A percentile compares a stretch with the other conserved stretches of the same genome.
These are phyloP conservation scores for Protobothrops flavoviridis DNA, from an alignment of 2,113 vertebrate species.

Conservation along the genomic window DNA sequence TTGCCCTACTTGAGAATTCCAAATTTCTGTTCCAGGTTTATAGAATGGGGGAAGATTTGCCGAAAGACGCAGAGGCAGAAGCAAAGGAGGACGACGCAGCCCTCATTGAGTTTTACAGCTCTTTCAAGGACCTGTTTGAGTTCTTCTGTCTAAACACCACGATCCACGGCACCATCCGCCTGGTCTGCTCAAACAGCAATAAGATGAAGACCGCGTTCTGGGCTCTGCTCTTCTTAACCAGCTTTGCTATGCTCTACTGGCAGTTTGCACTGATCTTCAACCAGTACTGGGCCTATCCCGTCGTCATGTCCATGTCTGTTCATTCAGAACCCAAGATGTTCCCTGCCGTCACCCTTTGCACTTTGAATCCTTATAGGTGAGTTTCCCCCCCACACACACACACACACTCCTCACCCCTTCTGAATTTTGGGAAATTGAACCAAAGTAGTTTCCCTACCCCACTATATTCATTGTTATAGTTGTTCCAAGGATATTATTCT, in stretches of 20 bases:
- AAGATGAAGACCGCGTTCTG: slow-evolving; percentile 61
- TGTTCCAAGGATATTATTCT: background rate
- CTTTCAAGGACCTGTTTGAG: slow-evolving; percentile 70
- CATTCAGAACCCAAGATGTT: slow-evolving; percentile 61
- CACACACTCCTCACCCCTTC: background rate
- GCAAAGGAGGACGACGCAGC: slow-evolving; percentile 31
- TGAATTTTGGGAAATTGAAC: background rate
- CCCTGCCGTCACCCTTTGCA: slow-evolving; percentile 69
- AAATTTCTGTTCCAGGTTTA: background rate
- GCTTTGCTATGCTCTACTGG: slow-evolving; percentile 66
- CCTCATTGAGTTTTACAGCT: slow-evolving; percentile 62
- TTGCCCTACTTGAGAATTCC: background rate
- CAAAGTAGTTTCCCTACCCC: background rate
- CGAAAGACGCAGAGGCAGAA: background rate
- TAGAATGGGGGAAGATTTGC: slow-evolving; percentile 38
- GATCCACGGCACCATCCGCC: slow-evolving; percentile 67
- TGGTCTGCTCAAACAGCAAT: slow-evolving; percentile 60
- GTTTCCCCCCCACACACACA: background rate
- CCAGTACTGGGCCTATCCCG: slow-evolving; percentile 63
- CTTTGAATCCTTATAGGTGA: slow-evolving; percentile 68
- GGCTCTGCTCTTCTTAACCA: slow-evolving; percentile 62
- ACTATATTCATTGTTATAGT: background rate
- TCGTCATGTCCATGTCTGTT: slow-evolving; percentile 52
- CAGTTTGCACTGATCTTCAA: slow-evolving; percentile 62
- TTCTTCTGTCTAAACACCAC: slow-evolving; percentile 73